Evolutionary conservation across 2,113 vertebrate genomes (phyloP), one percentile per base, ranked within the genome.

Genomic region (Etheostoma spectabile): DNA sequence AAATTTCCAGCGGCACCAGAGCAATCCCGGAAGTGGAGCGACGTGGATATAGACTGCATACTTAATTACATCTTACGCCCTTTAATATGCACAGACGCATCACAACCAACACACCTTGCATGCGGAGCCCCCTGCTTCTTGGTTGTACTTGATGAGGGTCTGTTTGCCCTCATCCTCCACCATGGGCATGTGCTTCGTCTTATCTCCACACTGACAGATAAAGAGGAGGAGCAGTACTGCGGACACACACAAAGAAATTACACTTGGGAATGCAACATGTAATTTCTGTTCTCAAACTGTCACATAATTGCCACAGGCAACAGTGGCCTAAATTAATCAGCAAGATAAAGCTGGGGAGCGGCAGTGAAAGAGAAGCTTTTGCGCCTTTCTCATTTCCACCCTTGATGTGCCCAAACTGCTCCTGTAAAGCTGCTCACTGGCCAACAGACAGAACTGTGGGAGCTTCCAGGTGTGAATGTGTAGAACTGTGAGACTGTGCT

Each of bases 71-170:
- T n/a, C 1, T 35, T 42, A 55, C 13, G 15, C 3, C 2, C 5
- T 56, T 7, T 19, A 64, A 56, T 63, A 53, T 48, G n/a, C 22
- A 45, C 0, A 48, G 8, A 8, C n/a, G 63, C 48, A 70, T n/a
- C 64, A 85, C 18, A 46, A 62, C 19, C 38, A 67, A 75, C 87
- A 53, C 22, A 96, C 95, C 89, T 53, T 91, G 80, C 60, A 90
- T 15, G 51, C 27, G 1, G 92, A 70, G 10, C 89, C 77, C 0
- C 92, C 92, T 82, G 92, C 94, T 83, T 96, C 95, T 14, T 94
- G 78, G 24, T 95, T 96, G 85, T 95, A 96, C 19, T 60, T 81
- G 49, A 94, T 93, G 24, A 95, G 82, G 8, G 92, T 93, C 88
- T 95, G 95, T 67, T 55, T 82, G 45, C 92, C 93, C 18, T 93